These are phyloP conservation scores for Drosophila tripunctata DNA, from an alignment of 2,888 invertebrate genomes.

Conservation along the genomic window DNA sequence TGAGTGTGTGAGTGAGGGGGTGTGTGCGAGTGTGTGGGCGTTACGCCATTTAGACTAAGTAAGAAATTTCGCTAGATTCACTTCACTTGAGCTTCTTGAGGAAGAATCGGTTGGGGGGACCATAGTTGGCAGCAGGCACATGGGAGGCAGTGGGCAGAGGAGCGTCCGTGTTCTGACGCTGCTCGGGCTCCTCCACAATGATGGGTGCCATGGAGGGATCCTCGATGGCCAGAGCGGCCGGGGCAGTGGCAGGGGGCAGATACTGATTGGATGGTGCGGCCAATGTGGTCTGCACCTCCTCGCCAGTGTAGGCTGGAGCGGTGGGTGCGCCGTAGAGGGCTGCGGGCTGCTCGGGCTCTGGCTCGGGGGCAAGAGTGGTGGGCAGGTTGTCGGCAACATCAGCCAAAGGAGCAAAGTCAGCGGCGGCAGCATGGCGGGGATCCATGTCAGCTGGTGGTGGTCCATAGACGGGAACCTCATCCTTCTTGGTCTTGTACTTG, in stretches of 20 bases:
- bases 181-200: constrained; percentile 70
- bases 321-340: constrained; percentile 67
- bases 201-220: constrained; percentile 73
- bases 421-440: constrained; percentile 59
- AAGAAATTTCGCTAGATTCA: constrained; percentile 34
- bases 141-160: constrained; percentile 32
- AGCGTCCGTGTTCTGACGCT: constrained; percentile 50
- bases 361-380: constrained; percentile 61
- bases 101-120: constrained; percentile 87
- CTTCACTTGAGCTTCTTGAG: constrained; percentile 70
- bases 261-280: constrained; percentile 72
- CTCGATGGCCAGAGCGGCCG: constrained; percentile 48
- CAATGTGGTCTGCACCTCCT: constrained; percentile 65
- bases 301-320: constrained; percentile 56
- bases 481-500: constrained; percentile 84
- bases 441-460: constrained; percentile 74
- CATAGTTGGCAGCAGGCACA: constrained; percentile 85
- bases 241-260: constrained; percentile 68
- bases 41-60: constrained; percentile 60
- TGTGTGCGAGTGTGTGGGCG: constrained; percentile 18
- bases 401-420: constrained; percentile 48
- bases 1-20: constrained; percentile 12
- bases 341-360: constrained; percentile 57
- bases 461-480: constrained; percentile 81
- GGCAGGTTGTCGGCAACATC: constrained; percentile 64